Conservation (phyloP, 2,113 vertebrate species). For the Isurus oxyrinchus region DNA sequence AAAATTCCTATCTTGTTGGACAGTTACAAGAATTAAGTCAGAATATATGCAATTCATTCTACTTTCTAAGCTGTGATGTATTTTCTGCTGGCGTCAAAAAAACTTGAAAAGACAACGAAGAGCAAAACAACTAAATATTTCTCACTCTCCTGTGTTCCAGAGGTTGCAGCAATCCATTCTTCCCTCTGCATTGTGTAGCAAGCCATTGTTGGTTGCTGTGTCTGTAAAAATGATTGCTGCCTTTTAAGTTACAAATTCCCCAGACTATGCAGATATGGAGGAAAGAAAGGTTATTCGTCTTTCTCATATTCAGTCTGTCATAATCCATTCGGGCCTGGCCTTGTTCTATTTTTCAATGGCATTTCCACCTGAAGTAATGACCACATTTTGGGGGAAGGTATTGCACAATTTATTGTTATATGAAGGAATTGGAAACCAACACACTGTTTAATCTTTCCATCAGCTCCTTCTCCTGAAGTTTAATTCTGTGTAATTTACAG, state of each 20-base stretch:
- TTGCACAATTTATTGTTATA: background rate
- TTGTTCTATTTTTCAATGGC: background rate
- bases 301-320: background rate
- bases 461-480: background rate
- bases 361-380: background rate
- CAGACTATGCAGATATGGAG: background rate
- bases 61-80: background rate
- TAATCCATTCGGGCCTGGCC: background rate
- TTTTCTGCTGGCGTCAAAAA: background rate
- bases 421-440: background rate
- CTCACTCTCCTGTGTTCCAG: background rate
- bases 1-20: background rate
- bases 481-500: background rate
- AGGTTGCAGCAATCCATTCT: background rate
- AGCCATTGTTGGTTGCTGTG: background rate
- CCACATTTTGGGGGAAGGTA: background rate
- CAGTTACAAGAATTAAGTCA: background rate
- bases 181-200: background rate
- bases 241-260: background rate
- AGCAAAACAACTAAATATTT: background rate
- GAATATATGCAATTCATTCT: background rate
- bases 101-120: background rate
- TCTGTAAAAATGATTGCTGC: background rate
- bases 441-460: background rate
- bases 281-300: background rate